phyloP scores from a whole-genome alignment of 30 jellyfish, hydroid and myxozoan genomes.

The Phacellophora camtschatica region DNA sequence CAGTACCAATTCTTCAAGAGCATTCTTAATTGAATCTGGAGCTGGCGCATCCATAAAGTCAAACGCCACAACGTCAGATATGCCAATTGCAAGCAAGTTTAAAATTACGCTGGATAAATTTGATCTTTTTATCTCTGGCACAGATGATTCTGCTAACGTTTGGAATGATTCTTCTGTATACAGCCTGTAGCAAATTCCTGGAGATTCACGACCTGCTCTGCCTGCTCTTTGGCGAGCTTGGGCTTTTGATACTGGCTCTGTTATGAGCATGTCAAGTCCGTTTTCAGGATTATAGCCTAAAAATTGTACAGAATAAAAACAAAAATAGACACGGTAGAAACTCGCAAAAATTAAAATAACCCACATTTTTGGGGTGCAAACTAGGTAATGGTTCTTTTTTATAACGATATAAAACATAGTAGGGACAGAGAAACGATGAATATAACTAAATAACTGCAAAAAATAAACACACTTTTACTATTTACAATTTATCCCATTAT shows the following conservation, averaged over 20 bases:
- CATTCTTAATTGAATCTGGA: conserved; percentile 49
- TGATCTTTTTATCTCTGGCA: conserved; percentile 91
- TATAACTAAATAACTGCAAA: too few relatives aligned
- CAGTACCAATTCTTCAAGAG: conserved; percentile 64
- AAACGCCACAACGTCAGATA: conserved; percentile 65
- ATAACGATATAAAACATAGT: too few relatives aligned
- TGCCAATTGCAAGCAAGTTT: conserved; percentile 82
- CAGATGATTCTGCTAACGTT: conserved; percentile 61
- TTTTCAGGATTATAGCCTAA: conserved; percentile 79
- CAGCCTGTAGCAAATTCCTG: conserved; percentile 93
- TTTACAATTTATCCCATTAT: too few relatives aligned
- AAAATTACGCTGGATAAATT: conserved; percentile 69
- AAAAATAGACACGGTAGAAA: too few relatives aligned
- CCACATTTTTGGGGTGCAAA: too few relatives aligned
- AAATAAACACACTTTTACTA: too few relatives aligned
- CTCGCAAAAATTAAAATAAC: too few relatives aligned
- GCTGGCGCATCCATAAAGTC: conserved; percentile 95
- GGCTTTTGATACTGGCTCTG: conserved; percentile 92
- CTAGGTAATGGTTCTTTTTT: too few relatives aligned
- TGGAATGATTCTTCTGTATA: conserved; percentile 84
- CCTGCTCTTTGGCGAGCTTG: conserved; percentile 98
- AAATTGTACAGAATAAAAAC: too few relatives aligned
- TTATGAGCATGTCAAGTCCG: conserved; percentile 78
- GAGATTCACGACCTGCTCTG: conserved; percentile 97
- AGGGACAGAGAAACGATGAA: too few relatives aligned